phyloP scores from a whole-genome alignment of 2,113 vertebrate genomes.

The Pseudorasbora parva region DNA sequence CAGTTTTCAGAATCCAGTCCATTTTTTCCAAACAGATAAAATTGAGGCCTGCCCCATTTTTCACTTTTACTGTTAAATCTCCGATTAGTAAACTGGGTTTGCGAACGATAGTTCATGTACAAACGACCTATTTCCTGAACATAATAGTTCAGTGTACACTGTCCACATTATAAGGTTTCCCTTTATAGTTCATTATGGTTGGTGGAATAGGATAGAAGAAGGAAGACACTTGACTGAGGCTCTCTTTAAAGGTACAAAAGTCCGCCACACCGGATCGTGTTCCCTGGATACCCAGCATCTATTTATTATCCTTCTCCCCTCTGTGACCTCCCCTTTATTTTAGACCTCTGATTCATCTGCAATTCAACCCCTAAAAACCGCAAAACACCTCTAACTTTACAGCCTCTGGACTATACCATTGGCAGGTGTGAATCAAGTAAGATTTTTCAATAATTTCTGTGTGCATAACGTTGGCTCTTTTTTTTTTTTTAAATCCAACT shows the following conservation, averaged over 20 bases:
- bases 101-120: background rate
- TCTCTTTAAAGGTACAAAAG: slow-evolving; percentile 72
- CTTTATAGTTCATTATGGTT: slow-evolving; percentile 57
- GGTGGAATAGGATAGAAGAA: slow-evolving; percentile 41
- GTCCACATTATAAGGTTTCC: background rate
- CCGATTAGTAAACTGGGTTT: background rate
- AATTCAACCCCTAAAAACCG: slow-evolving; percentile 84
- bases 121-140: background rate
- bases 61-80: background rate
- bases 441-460: slow-evolving; percentile 15
- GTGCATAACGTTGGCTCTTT: background rate
- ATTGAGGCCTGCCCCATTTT: background rate
- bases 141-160: background rate
- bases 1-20: background rate
- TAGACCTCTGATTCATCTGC: slow-evolving; percentile 89
- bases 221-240: slow-evolving; percentile 46
- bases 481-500: background rate
- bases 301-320: slow-evolving; percentile 81
- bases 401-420: slow-evolving; percentile 66
- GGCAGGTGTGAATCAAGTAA: slow-evolving; percentile 52
- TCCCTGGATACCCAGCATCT: slow-evolving; percentile 79
- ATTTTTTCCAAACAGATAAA: background rate
- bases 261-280: slow-evolving; percentile 71
- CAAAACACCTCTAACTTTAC: slow-evolving; percentile 84
- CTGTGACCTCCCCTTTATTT: slow-evolving; percentile 89